phyloP scores from a whole-genome alignment of 2,888 invertebrate genomes.

The Dyspetes luteomarginatus region DNA sequence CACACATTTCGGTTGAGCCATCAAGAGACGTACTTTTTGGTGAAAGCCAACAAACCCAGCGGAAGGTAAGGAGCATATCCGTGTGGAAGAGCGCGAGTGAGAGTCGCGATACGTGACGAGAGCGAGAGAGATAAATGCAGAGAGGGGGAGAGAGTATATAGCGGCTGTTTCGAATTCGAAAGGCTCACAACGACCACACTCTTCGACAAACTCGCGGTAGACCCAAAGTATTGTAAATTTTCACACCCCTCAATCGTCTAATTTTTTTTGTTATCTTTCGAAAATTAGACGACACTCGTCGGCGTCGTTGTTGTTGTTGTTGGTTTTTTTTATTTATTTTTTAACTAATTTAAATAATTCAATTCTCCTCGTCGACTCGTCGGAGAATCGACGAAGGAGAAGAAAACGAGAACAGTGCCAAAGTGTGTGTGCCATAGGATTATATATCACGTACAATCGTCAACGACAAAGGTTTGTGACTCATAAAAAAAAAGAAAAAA shows the following conservation, averaged over 20 bases:
- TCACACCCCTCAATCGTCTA: conserved; percentile 30
- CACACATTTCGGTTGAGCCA: conserved; percentile 7
- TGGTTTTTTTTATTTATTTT: background rate
- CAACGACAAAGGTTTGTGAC: conserved; percentile 68
- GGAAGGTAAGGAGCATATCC: conserved; percentile 40
- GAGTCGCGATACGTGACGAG: conserved; percentile 38
- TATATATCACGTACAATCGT: conserved; percentile 61
- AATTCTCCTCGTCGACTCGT: background rate
- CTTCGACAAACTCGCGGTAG: conserved; percentile 73
- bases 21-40: conserved; percentile 75
- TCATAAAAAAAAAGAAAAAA: conserved; percentile 18
- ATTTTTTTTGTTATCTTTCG: background rate
- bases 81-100: conserved; percentile 37
- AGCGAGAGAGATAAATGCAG: conserved; percentile 55
- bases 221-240: background rate
- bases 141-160: conserved; percentile 83
- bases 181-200: conserved; percentile 80
- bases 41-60: conserved; percentile 77
- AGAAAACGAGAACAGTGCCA: conserved; percentile 75
- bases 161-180: conserved; percentile 79
- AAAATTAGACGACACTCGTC: conserved; percentile 30
- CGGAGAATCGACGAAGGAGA: conserved; percentile 9
- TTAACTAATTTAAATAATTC: background rate
- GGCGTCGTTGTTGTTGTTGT: background rate
- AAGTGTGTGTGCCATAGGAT: conserved; percentile 80